Base-by-base conservation (phyloP, 1,140 invertebrate species). In the Ceratosolen solmsi region DNA sequence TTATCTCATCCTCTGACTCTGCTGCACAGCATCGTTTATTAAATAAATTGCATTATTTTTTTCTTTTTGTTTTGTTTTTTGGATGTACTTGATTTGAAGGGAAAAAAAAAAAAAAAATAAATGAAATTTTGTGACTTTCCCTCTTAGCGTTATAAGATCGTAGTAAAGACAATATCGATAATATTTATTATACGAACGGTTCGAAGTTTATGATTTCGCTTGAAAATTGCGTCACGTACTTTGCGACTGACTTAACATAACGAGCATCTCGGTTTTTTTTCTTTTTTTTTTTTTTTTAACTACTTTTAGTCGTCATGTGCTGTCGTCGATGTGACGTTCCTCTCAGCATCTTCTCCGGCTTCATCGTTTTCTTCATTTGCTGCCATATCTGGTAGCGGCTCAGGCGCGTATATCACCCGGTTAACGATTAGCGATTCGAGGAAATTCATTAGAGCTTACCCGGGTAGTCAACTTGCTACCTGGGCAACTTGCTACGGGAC, bases 81-180 rank as follows among this genome's bases (percentile, higher is more conserved):
- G 27, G 41, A 36, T 73, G 49, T 33, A 41, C 17, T 33, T 41
- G 15, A 13, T 41, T 54, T 68, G 68, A 13, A 63, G 2, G 20
- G 51, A 33, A 73, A 25, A 72, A 80, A 80, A 80, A 46, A 80
- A 27, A 63, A 80, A 80, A n/a, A n/a, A n/a, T n/a, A n/a, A n/a
- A n/a, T n/a, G n/a, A n/a, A n/a, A n/a, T n/a, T n/a, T 73, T 33
- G 46, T 65, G 20, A 72, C 27, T 58, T 46, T 65, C 17, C 56
- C 71, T 68, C 60, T 33, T 30, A 36, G 2, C 60, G 38, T 25
- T 27, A 72, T 36, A 73, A 73, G 63, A 79, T 63, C 41, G 30
- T 70, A 41, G 51, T 71, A 30, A 71, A 71, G 77, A 74, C 68
- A 72, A 60, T n/a, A n/a, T 56, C 38, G 70, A 71, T 79, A 79